These are phyloP conservation scores for Pungitius pungitius DNA, from an alignment of 2,113 vertebrate genomes.

Conservation along the genomic window DNA sequence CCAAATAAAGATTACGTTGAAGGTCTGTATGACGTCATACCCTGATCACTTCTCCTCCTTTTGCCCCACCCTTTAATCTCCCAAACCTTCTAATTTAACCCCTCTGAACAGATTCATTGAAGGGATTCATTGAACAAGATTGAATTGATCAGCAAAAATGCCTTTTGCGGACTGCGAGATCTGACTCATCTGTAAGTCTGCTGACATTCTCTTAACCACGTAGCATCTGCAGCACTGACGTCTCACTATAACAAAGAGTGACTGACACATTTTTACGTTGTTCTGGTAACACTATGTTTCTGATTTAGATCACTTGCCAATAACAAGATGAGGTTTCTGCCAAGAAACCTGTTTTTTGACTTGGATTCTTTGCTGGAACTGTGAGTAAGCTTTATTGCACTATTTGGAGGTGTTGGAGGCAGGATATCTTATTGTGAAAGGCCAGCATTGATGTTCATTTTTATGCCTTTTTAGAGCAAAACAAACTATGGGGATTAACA, in stretches of 20 bases:
- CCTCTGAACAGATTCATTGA: conserved; percentile 89
- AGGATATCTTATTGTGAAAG: too few relatives aligned
- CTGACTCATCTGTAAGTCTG: conserved; percentile 95
- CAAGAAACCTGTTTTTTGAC: conserved; percentile 91
- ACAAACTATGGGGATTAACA: too few relatives aligned
- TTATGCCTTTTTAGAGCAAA: too few relatives aligned
- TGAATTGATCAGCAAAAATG: conserved; percentile 90
- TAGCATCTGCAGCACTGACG: not conserved
- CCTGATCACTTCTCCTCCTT: not conserved
- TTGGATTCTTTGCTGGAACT: conserved; percentile 96
- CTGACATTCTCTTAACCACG: not conserved
- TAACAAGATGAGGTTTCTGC: conserved; percentile 91
- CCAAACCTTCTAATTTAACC: not conserved
- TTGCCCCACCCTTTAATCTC: not conserved
- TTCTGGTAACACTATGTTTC: conserved; percentile 22
- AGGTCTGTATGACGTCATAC: not conserved
- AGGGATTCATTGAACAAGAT: conserved; percentile 96
- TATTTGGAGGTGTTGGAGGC: too few relatives aligned
- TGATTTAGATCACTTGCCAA: conserved; percentile 92
- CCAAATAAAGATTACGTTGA: not conserved
- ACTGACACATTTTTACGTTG: not conserved
- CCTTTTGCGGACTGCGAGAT: conserved; percentile 92
- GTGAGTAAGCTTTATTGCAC: conserved; percentile 95
- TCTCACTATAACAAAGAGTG: not conserved
- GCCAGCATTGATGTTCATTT: too few relatives aligned